Conservation (phyloP, 2,888 invertebrate species). For the Adineta ricciae region DNA sequence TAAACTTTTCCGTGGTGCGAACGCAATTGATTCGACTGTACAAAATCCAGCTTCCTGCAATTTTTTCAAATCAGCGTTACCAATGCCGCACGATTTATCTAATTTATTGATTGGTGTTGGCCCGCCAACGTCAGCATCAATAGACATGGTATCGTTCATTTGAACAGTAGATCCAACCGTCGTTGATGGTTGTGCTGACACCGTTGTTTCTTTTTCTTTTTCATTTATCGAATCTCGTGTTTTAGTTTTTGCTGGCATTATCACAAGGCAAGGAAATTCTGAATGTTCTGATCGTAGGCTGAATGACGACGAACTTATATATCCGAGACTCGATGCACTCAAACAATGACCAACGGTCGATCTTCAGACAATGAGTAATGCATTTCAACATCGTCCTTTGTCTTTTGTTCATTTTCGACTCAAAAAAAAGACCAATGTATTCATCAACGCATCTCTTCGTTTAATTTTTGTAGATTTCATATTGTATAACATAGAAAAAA, state of each 20-base stretch:
- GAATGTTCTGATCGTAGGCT: neutral
- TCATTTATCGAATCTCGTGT: neutral
- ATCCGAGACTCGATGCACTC: neutral
- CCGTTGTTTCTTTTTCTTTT: neutral
- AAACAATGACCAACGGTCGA: neutral
- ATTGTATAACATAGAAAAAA: neutral
- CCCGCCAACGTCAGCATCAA: neutral
- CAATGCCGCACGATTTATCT: slow-evolving; percentile 60
- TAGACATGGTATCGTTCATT: neutral
- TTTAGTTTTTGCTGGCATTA: neutral
- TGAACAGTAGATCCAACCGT: neutral
- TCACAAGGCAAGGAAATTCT: neutral
- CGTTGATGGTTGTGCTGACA: neutral
- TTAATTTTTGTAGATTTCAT: neutral
- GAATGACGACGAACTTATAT: neutral
- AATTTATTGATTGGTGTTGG: slow-evolving; percentile 30
- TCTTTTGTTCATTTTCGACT: neutral
- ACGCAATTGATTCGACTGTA: slow-evolving; percentile 88
- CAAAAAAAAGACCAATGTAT: neutral
- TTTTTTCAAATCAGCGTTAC: slow-evolving; percentile 74
- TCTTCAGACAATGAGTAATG: neutral
- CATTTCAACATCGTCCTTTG: neutral
- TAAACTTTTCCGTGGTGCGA: slow-evolving; percentile 80
- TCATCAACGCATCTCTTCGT: neutral
- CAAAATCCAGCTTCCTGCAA: slow-evolving; percentile 81